Evolutionary conservation across 2,113 vertebrate genomes (phyloP).

Genomic region (Rhodinocichla rosea): DNA sequence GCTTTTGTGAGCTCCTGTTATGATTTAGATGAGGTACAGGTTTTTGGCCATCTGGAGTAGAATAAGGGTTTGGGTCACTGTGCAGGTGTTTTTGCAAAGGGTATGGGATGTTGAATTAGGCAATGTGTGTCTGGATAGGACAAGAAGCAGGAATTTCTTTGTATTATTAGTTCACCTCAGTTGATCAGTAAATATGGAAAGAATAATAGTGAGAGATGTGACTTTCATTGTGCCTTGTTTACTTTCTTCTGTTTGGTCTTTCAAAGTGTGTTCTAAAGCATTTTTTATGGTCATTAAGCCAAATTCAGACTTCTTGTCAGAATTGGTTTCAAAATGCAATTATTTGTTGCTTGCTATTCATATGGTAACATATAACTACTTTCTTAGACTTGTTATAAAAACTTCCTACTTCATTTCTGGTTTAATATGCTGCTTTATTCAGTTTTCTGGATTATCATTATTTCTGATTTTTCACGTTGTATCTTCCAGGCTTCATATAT

Average conservation of each 20-base stretch:
- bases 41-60: neutral
- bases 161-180: neutral
- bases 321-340: neutral
- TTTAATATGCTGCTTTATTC: neutral
- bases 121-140: neutral
- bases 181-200: neutral
- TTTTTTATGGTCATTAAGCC: neutral
- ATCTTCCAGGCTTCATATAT: neutral
- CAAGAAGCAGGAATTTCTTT: neutral
- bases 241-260: neutral
- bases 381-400: neutral
- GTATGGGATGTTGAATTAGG: neutral
- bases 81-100: neutral
- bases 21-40: neutral
- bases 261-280: neutral
- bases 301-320: neutral
- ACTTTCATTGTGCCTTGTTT: neutral
- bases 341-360: neutral
- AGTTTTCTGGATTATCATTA: neutral
- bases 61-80: neutral
- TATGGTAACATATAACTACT: neutral
- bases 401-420: neutral
- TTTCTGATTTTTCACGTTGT: neutral
- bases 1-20: neutral
- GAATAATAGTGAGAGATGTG: neutral